phyloP scores from a whole-genome alignment of 2,113 vertebrate genomes.

The Sturnira hondurensis region DNA sequence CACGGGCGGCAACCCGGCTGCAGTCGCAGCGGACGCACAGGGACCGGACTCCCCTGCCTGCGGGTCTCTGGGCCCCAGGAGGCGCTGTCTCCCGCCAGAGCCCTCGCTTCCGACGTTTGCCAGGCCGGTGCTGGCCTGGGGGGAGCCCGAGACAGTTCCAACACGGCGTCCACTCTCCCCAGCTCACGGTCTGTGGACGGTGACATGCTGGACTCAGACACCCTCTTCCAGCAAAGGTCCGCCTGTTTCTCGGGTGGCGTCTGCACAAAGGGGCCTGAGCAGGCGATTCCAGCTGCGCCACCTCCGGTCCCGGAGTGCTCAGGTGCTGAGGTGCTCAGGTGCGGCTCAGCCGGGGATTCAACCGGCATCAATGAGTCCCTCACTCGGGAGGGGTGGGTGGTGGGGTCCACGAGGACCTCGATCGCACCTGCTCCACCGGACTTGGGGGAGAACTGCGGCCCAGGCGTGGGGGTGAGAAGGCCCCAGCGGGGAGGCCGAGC shows the following conservation, averaged over 20 bases:
- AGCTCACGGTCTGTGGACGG: not conserved
- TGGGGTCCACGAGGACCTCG: not conserved
- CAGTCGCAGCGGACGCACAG: not conserved
- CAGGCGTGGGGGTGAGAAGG: too few relatives aligned
- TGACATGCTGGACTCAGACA: not conserved
- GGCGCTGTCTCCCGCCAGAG: not conserved
- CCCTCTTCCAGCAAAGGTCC: not conserved
- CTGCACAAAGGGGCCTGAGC: rapidly evolving
- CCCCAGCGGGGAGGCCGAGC: too few relatives aligned
- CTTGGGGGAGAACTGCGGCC: not conserved
- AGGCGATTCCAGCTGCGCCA: rapidly evolving
- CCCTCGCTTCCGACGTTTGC: not conserved
- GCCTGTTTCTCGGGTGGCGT: too few relatives aligned
- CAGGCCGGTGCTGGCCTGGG: too few relatives aligned
- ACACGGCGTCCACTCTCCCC: rapidly evolving
- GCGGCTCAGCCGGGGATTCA: too few relatives aligned
- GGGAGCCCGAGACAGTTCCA: not conserved
- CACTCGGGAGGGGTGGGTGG: not conserved
- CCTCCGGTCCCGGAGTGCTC: not conserved
- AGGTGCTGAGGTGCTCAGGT: too few relatives aligned
- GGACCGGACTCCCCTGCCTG: not conserved
- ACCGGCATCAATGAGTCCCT: rapidly evolving
- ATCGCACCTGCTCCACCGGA: not conserved
- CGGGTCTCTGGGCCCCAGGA: not conserved
- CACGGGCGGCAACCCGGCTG: rapidly evolving